Evolutionary conservation across 2,113 vertebrate genomes (phyloP).

Genomic region (Macroglossus sobrinus): DNA sequence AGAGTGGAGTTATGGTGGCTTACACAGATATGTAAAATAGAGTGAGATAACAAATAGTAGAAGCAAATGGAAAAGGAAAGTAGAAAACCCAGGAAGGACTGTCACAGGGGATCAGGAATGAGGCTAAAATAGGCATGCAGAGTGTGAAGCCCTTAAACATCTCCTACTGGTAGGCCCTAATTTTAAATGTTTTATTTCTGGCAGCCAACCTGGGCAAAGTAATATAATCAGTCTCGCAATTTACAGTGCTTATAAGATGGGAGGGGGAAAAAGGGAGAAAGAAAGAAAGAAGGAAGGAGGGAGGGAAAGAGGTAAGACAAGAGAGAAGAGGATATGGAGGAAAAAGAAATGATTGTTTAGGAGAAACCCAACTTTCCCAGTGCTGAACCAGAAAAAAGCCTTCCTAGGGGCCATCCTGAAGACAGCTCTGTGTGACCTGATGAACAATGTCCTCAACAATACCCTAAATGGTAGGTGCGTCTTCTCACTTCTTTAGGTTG

Average conservation of each 20-base stretch:
- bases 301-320: too few species aligned
- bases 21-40: not conserved
- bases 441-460: rapidly evolving
- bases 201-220: not conserved
- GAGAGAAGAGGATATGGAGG: not conserved
- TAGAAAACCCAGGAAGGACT: not conserved
- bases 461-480: rapidly evolving
- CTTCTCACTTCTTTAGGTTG: not conserved
- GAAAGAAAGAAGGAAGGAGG: not conserved
- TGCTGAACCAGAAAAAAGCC: not conserved
- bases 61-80: not conserved
- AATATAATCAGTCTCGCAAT: not conserved
- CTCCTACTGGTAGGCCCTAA: not conserved
- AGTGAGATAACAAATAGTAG: not conserved
- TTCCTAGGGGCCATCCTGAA: not conserved
- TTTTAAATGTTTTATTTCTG: not conserved
- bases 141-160: not conserved
- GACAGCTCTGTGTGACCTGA: not conserved
- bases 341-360: not conserved
- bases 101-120: not conserved
- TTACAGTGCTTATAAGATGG: not conserved
- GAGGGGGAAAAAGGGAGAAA: not conserved
- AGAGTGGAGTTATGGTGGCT: not conserved
- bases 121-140: not conserved
- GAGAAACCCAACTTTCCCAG: not conserved